Base-by-base conservation (phyloP, 2,888 invertebrate species). In the Eupsilia transversa region DNA sequence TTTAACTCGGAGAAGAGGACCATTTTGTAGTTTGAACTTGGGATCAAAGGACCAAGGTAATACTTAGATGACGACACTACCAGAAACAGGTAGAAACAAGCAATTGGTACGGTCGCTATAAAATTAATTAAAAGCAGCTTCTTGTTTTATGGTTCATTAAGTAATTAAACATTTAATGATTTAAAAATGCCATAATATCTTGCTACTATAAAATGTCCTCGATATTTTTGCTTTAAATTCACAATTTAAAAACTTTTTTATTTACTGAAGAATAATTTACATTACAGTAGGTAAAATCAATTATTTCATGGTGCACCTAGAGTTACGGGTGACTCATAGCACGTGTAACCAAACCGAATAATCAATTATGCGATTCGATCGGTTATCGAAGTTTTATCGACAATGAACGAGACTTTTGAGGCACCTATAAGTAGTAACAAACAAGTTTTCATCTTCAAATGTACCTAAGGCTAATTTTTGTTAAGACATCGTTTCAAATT, bases 341-440 rank as follows among this genome's bases (percentile, higher is more conserved):
- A 78, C 85, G 84, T 76, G 85, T 77, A 84, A 17, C 63, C 60
- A 61, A 70, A 83, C 70, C 79, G 77, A 56, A 60, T 80, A 86
- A 86, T 86, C 86, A 75, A 86, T 86, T 86, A 79, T 70, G 60
- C 35, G 76, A 60, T 38, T 43, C 77, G 65, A 64, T 77, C 49
- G 35, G 64, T 79, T 85, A 86, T 85, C 77, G 83, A 35, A 74
- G 61, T 74, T 67, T 84, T 86, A 86, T 80, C 80, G 66, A 52
- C 20, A 74, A 54, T 30, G 14, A 35, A n/a, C 7, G 30, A 63
- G 49, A 17, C 27, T 56, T 78, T 54, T 41, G 12, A 33, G 27
- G 49, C 6, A 14, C 63, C 7, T 14, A 57, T 35, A 43, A 7
- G 23, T 30, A 59, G 14, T 35, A 27, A 46, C 14, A 64, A 27